A percentile compares a stretch with the other conserved stretches of the same genome.
Conservation (phyloP, 2,797 vertebrate species). For the Propithecus deckenii region DNA sequence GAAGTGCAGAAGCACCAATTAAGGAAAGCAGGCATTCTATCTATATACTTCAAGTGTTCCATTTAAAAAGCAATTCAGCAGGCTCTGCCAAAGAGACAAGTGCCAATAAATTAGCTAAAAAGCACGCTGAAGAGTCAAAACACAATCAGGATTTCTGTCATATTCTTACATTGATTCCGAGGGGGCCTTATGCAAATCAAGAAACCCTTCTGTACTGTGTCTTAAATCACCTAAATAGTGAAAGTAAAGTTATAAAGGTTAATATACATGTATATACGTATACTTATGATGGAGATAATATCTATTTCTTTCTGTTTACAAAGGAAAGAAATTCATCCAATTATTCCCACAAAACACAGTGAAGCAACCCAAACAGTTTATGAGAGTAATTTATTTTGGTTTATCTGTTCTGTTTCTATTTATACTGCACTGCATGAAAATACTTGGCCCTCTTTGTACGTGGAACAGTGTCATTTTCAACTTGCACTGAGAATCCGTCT, state of each 20-base stretch:
- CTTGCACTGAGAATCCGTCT: background rate
- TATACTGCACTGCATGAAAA: background rate
- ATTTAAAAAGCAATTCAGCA: constrained; percentile 49
- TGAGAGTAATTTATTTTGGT: constrained; percentile 46
- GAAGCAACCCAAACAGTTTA: constrained; percentile 19
- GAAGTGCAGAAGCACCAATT: background rate
- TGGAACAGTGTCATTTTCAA: background rate
- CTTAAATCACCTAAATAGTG: background rate
- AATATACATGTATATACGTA: background rate
- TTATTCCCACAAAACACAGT: background rate
- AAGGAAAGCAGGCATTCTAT: background rate
- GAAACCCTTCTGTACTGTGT: background rate
- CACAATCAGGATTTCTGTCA: background rate
- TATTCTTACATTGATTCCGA: constrained; percentile 1
- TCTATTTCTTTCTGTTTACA: constrained; percentile 18
- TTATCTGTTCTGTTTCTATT: constrained; percentile 52
- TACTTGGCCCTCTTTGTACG: background rate
- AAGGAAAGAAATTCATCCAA: background rate
- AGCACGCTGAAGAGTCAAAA: background rate
- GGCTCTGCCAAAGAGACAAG: constrained; percentile 51
- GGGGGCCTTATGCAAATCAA: background rate
- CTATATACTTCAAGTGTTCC: background rate
- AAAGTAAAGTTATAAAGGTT: background rate
- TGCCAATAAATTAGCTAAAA: constrained; percentile 47
- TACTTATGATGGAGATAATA: background rate